Evolutionary conservation across 2,888 invertebrate species (phyloP).

Genomic region (Polia nebulosa): DNA sequence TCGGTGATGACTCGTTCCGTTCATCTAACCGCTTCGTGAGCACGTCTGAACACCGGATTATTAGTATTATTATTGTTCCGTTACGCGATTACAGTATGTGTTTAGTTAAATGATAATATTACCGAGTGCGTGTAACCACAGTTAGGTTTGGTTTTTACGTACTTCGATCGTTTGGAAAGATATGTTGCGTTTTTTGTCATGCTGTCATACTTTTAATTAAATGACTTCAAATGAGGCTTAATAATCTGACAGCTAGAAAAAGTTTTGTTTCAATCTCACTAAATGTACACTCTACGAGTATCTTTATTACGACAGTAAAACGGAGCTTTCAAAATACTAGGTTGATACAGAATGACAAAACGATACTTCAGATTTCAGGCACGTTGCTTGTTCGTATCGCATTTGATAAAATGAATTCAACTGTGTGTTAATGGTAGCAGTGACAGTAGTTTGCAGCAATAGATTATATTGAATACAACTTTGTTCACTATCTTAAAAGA

Average conservation of each 20-base stretch:
- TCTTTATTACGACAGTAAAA: background rate
- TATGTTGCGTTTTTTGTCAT: constrained; percentile 16
- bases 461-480: constrained; percentile 5
- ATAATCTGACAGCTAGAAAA: background rate
- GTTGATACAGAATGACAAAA: constrained; percentile 15
- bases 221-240: background rate
- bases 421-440: constrained; percentile 17
- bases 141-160: constrained; percentile 21
- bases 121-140: constrained; percentile 13
- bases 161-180: constrained; percentile 5
- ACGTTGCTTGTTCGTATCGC: constrained; percentile 2
- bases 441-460: constrained; percentile 17
- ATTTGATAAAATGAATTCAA: background rate
- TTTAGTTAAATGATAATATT: constrained; percentile 58
- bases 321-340: background rate
- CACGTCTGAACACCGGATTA: constrained; percentile 55
- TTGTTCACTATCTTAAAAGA: background rate
- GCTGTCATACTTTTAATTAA: background rate
- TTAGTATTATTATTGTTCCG: constrained; percentile 52
- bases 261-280: background rate
- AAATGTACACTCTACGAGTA: too few species aligned
- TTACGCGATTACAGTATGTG: constrained; percentile 50
- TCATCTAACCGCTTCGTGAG: constrained; percentile 58
- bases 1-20: constrained; percentile 59
- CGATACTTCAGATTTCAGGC: background rate